Conservation (phyloP, 2,113 vertebrate genomes). For the Tetrax tetrax region DNA sequence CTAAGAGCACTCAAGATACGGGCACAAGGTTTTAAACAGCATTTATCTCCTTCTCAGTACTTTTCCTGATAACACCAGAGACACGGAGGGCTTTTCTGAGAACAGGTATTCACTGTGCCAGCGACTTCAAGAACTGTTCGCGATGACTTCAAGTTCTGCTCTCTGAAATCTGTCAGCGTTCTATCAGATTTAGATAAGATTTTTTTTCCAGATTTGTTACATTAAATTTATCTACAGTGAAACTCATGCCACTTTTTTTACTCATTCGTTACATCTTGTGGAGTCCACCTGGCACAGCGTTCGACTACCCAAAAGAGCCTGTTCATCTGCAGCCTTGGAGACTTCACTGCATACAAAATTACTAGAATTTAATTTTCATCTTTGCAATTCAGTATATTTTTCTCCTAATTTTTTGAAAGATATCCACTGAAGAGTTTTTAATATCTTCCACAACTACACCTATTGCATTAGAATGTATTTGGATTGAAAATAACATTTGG, state of each 20-base stretch:
- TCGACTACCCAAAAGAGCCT: background rate
- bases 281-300: background rate
- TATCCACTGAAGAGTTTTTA: background rate
- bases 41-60: background rate
- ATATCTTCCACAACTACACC: background rate
- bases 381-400: background rate
- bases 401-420: background rate
- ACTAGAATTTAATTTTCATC: background rate
- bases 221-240: background rate
- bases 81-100: background rate
- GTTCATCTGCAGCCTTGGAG: conserved; percentile 31
- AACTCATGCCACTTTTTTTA: background rate
- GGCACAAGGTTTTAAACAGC: background rate
- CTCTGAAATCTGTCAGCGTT: conserved; percentile 16
- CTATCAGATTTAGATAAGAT: background rate
- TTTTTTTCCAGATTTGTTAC: background rate
- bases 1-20: accelerated
- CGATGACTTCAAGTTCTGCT: background rate
- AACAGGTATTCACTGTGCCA: conserved; percentile 17
- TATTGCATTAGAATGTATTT: background rate
- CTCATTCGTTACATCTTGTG: background rate
- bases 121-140: background rate
- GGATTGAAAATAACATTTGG: background rate
- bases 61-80: background rate
- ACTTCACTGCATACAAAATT: background rate